Evolutionary conservation across 2,113 vertebrate species (phyloP), one percentile per base, ranked within the genome.

Genomic region (Charadrius vociferus): DNA sequence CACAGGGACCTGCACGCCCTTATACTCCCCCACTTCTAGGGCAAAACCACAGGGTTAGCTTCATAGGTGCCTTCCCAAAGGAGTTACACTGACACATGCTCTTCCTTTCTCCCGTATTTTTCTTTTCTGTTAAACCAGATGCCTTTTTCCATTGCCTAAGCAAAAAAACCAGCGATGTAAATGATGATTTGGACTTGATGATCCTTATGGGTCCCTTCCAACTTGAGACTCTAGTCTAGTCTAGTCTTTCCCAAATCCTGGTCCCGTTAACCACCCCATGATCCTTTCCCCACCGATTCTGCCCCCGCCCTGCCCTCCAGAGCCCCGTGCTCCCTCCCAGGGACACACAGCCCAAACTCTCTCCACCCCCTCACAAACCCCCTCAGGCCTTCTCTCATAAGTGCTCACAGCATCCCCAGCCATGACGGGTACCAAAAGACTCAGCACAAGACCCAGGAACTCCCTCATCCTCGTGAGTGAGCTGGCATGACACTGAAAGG

Each of bases 181-280:
- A 53, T 53, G 52, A 53, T 53, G 27, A 29, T 53, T 53, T 53
- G 52, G 24, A 27, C 52, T 53, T 3, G 27, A 29, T 29, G 52
- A 53, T 29, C 52, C 52, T 53, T 53, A 53, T 15, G 27, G 52
- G 27, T 53, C 27, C 27, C 15, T 29, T 53, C 52, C 52, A 53
- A 53, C 52, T 53, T 15, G 26, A 53, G 27, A 53, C 16, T 29
- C 27, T 16, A 29, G 52, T 45, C 16, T 45, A 45, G 43, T 29
- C 52, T 53, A 29, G 27, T 62, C 32, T 13, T 49, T n/a, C 16
- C 32, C 8, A 26, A 58, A 0, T 52, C 12, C 45, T 20, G 39
- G 70, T 47, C 17, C 13, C 0, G 1, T 6, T 55, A 67, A 27
- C 7, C n/a, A 9, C 58, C 24, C 4, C 0, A 3, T 5, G 43